A percentile compares a stretch with the other conserved stretches of the same genome.
Evolutionary conservation across 1,140 invertebrate species (phyloP).

Genomic region (Micrasema minimum): DNA sequence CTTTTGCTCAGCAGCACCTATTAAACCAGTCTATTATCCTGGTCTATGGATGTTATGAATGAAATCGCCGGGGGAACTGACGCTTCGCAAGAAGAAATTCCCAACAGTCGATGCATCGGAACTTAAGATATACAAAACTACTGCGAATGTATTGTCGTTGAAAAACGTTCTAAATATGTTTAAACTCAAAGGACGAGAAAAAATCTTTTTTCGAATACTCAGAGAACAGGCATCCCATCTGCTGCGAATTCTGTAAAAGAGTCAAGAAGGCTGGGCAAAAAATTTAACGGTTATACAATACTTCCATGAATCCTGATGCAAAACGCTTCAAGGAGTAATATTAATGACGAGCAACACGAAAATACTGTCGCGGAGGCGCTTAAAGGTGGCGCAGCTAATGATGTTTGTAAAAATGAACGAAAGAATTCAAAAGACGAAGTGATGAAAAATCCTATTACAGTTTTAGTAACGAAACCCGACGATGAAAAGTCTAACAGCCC

Average conservation of each 20-base stretch:
- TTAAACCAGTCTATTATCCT: conserved; percentile 62
- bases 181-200: conserved; percentile 60
- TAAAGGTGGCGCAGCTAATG: not conserved
- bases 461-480: conserved; percentile 37
- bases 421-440: conserved; percentile 25
- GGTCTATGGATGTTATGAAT: conserved; percentile 63
- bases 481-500: conserved; percentile 20
- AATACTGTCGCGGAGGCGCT: conserved; percentile 8
- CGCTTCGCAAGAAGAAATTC: conserved; percentile 60
- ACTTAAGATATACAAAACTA: conserved; percentile 79
- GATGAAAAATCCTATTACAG: conserved; percentile 32
- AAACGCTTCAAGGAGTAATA: conserved; percentile 67
- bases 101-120: conserved; percentile 70
- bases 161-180: conserved; percentile 64
- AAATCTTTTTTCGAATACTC: conserved; percentile 36
- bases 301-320: conserved; percentile 67
- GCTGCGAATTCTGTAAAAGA: conserved; percentile 30
- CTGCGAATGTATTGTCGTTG: conserved; percentile 62
- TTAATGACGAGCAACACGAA: conserved; percentile 63
- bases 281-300: conserved; percentile 25
- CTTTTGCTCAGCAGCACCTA: conserved; percentile 53
- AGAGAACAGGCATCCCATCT: conserved; percentile 24
- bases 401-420: conserved; percentile 10
- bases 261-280: no score
- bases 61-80: conserved; percentile 57